These are phyloP conservation scores for Hydrocynus forskahlii DNA, from an alignment of 2,797 vertebrate species.

Conservation along the genomic window DNA sequence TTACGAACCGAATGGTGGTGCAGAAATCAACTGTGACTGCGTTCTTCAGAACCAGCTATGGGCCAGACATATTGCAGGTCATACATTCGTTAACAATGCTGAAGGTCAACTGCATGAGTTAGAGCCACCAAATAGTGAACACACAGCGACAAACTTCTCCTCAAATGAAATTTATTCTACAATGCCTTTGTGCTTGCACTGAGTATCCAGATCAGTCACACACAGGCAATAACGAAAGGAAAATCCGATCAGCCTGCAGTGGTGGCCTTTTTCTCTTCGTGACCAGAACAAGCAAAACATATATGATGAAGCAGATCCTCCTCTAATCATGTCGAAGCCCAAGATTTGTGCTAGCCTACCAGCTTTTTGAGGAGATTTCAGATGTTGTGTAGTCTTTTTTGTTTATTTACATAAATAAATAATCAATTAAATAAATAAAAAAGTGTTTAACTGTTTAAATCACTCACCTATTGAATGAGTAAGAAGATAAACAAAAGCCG, in stretches of 20 bases:
- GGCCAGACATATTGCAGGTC: not conserved
- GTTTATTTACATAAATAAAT: no score
- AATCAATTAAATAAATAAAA: no score
- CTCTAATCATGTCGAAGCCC: not conserved
- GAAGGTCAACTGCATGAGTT: not conserved
- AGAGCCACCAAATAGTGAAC: not conserved
- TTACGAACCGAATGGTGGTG: conserved; percentile 9
- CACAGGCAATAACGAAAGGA: not conserved
- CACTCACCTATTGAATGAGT: no score
- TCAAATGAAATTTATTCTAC: not conserved
- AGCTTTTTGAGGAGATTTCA: not conserved
- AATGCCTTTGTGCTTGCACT: not conserved
- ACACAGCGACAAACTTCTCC: not conserved
- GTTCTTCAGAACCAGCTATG: conserved; percentile 31
- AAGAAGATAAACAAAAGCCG: no score
- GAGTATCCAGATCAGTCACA: not conserved
- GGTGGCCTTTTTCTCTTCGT: not conserved
- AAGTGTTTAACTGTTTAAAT: no score
- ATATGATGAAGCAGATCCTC: not conserved
- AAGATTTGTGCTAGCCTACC: not conserved
- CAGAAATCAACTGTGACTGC: conserved; percentile 3
- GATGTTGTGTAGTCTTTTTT: not conserved
- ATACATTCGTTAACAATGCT: conserved; percentile 9
- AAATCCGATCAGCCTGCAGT: not conserved
- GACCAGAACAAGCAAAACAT: not conserved